Base-by-base conservation (phyloP, 2,888 invertebrate genomes). In the Agriopis marginaria region DNA sequence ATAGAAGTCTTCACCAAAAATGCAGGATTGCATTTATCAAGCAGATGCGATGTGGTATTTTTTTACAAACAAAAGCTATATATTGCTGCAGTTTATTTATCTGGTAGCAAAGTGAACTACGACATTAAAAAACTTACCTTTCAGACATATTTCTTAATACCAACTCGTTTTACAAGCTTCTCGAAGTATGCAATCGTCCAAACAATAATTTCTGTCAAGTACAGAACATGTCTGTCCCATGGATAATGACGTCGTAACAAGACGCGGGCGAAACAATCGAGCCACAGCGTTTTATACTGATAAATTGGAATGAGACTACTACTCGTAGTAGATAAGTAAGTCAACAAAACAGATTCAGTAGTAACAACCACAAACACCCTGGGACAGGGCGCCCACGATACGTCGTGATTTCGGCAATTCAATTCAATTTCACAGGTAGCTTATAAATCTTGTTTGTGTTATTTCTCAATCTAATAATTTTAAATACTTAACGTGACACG, bases 1-100 rank as follows among this genome's bases (percentile, higher is more conserved):
- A 71, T 61, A 70, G 75, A 69, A 75, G 70, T 62, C 72, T 73
- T 78, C 71, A 66, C 64, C 62, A 74, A 70, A 79, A 76, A 71
- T 77, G 74, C 76, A 74, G 79, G 74, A 83, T 81, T 83, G 80
- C 80, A 76, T 82, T 84, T 82, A 74, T 75, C 74, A 71, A 76
- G 74, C 67, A 75, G 73, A 76, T 77, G 72, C 71, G 73, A 68
- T 73, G 71, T 72, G 71, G 69, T 56, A 68, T n/a, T 67, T 69
- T 75, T 74, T 72, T 63, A 54, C 68, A 73, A 39, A 49, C 5
- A n/a, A 23, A 12, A 39, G 32, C 8, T 23, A 32, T 32, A 53
- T 11, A 12, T 39, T 12, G 6, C 11, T 39, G 47, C 12, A n/a
- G n/a, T 12, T 3, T 47, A 3, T 47, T 3, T 12, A 12, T 47